These are phyloP conservation scores for Thalpophila matura DNA, from an alignment of 2,888 invertebrate genomes.

Conservation along the genomic window DNA sequence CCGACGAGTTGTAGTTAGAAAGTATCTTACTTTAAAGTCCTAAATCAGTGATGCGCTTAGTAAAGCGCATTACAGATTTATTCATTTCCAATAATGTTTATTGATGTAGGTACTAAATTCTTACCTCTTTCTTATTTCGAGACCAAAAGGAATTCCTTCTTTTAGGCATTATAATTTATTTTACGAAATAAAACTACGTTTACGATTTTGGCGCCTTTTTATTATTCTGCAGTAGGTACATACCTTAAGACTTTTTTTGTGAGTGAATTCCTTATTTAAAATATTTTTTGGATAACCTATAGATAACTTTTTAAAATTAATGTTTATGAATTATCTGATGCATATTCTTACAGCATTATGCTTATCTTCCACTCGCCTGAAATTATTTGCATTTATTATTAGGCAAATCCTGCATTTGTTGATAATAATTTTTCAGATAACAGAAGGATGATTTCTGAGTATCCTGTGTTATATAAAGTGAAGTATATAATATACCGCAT, in stretches of 20 bases:
- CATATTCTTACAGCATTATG: constrained; percentile 48
- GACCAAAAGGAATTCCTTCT: constrained; percentile 18
- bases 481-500: constrained; percentile 69
- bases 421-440: constrained; percentile 70
- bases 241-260: too few species aligned
- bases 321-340: not conserved
- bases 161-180: constrained; percentile 42
- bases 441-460: constrained; percentile 73
- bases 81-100: too few species aligned
- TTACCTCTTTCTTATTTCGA: constrained; percentile 46
- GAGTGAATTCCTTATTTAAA: constrained; percentile 1
- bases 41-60: too few species aligned
- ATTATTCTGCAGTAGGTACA: too few species aligned
- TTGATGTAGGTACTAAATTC: too few species aligned
- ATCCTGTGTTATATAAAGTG: constrained; percentile 77
- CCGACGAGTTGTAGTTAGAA: too few species aligned
- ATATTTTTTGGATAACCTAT: not conserved
- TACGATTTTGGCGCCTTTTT: constrained; percentile 23
- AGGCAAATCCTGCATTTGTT: constrained; percentile 66
- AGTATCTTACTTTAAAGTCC: too few species aligned
- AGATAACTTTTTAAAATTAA: not conserved
- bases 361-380: constrained; percentile 38
- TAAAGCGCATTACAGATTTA: too few species aligned
- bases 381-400: constrained; percentile 44
- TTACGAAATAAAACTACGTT: not conserved